phyloP scores from a whole-genome alignment of 2,797 vertebrate genomes.

The Bovichtus variegatus region DNA sequence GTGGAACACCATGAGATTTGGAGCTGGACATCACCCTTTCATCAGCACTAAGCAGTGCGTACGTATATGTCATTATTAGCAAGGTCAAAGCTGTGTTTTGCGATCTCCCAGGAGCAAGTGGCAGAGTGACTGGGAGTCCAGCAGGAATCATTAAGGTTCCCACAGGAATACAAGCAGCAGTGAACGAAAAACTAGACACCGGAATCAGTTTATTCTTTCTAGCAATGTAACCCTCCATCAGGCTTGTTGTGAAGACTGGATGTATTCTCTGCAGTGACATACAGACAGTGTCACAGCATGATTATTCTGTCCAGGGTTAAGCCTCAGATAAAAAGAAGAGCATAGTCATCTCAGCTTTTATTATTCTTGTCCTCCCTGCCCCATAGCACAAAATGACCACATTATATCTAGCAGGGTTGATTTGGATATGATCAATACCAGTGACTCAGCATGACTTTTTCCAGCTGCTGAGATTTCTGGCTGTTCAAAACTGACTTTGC shows the following conservation, averaged over 20 bases:
- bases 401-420: slow-evolving; percentile 13
- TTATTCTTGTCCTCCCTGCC: slow-evolving; percentile 2
- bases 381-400: slow-evolving; percentile 9
- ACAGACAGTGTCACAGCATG: slow-evolving; percentile 2
- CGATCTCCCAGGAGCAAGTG: slow-evolving; percentile 17
- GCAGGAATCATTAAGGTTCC: slow-evolving; percentile 18
- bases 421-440: slow-evolving; percentile 19
- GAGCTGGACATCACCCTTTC: slow-evolving; percentile 38
- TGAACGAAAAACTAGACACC: slow-evolving; percentile 25
- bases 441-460: slow-evolving; percentile 5
- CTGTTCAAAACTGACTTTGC: slow-evolving; percentile 19
- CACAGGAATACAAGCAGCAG: slow-evolving; percentile 24
- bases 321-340: neutral
- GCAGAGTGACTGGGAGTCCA: slow-evolving; percentile 31
- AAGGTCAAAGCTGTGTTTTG: slow-evolving; percentile 28
- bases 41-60: slow-evolving; percentile 10
- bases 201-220: slow-evolving; percentile 34
- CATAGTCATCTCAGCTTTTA: slow-evolving; percentile 10
- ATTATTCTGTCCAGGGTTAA: slow-evolving; percentile 39
- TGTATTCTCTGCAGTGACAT: too few relatives aligned
- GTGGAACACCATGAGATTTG: slow-evolving; percentile 29
- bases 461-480: slow-evolving; percentile 17
- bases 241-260: slow-evolving; percentile 17
- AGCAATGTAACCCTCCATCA: slow-evolving; percentile 18
- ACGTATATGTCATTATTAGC: slow-evolving; percentile 38